These are phyloP conservation scores for Labeo rohita DNA, from an alignment of 2,113 vertebrate genomes.

Conservation along the genomic window DNA sequence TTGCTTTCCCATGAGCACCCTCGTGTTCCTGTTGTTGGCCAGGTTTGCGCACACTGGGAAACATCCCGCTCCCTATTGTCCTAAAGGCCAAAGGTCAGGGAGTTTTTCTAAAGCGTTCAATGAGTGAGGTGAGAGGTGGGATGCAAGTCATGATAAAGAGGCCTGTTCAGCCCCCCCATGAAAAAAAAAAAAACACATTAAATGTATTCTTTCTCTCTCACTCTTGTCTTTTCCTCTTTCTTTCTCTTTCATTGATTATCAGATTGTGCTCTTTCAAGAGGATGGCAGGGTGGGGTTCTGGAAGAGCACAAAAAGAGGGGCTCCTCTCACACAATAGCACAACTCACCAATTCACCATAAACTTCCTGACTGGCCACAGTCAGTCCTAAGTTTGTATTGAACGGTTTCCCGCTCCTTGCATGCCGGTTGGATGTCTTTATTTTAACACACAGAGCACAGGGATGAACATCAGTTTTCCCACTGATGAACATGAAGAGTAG, in stretches of 20 bases:
- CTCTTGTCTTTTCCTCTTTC: constrained; percentile 52
- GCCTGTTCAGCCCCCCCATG: constrained; percentile 55
- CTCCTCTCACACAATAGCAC: constrained; percentile 61
- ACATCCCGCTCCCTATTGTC: constrained; percentile 81
- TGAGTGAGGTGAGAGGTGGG: constrained; percentile 80
- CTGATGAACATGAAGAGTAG: constrained; percentile 45
- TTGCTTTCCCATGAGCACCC: constrained; percentile 84
- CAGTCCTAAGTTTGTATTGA: constrained; percentile 49
- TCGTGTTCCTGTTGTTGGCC: constrained; percentile 84
- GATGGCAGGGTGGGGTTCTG: constrained; percentile 48
- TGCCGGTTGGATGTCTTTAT: constrained; percentile 61
- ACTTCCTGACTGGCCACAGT: constrained; percentile 66
- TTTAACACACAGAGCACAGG: constrained; percentile 40
- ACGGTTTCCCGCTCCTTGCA: constrained; percentile 38
- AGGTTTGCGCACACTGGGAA: constrained; percentile 80
- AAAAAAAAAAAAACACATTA: constrained; percentile 66
- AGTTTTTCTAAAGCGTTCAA: constrained; percentile 79
- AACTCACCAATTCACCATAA: constrained; percentile 64
- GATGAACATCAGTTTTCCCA: constrained; percentile 60
- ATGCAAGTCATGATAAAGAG: constrained; percentile 74
- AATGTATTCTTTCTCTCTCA: constrained; percentile 63
- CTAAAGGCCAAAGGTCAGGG: constrained; percentile 77
- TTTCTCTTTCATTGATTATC: constrained; percentile 56
- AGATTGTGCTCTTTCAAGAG: constrained; percentile 66
- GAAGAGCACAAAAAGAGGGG: constrained; percentile 59